Conservation (phyloP, 2,113 vertebrate species). For the Cyrtonyx montezumae region DNA sequence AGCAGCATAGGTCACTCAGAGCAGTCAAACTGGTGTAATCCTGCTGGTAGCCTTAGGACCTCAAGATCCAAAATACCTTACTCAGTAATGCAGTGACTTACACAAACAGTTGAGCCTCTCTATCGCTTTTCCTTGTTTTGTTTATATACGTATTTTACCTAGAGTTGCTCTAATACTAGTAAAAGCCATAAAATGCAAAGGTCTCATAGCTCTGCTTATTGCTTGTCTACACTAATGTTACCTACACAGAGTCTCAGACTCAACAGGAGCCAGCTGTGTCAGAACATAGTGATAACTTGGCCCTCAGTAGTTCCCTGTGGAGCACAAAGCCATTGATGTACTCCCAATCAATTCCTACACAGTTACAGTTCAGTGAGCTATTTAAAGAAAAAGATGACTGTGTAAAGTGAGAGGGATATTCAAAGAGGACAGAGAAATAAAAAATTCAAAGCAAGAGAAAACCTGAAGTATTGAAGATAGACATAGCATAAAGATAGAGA, state of each 20-base stretch:
- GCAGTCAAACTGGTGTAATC: background rate
- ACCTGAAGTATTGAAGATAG: background rate
- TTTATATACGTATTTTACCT: background rate
- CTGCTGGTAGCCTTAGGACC: background rate
- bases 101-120: background rate
- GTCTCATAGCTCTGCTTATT: background rate
- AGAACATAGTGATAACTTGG: conserved; percentile 38
- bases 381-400: conserved; percentile 25
- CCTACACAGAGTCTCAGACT: conserved; percentile 25
- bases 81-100: background rate
- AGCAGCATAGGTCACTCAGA: background rate
- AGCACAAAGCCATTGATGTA: conserved; percentile 52
- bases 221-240: conserved; percentile 37
- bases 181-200: background rate
- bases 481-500: background rate
- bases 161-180: background rate
- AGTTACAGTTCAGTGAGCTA: conserved; percentile 59
- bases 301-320: conserved; percentile 35
- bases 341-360: conserved; percentile 68
- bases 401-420: background rate
- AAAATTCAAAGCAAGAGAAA: background rate
- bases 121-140: background rate
- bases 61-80: background rate
- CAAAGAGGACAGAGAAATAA: background rate
- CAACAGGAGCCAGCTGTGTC: conserved; percentile 53